phyloP scores from a whole-genome alignment of 2,888 invertebrate species.

The Drosophila trichaetosa region DNA sequence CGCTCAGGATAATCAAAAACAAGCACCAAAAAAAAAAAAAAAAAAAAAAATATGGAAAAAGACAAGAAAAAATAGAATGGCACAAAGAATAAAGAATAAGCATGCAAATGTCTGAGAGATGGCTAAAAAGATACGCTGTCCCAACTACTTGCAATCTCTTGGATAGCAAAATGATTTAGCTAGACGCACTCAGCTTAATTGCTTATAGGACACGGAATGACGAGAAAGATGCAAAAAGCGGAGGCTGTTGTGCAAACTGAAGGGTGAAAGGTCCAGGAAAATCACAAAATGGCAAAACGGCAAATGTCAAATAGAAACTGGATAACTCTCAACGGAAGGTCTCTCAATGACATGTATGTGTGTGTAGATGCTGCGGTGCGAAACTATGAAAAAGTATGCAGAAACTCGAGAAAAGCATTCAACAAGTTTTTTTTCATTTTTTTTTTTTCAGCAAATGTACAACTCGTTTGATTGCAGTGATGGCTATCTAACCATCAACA shows the following conservation, averaged over 20 bases:
- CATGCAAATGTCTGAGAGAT: conserved; percentile 49
- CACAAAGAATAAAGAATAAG: conserved; percentile 65
- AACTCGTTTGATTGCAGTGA: conserved; percentile 18
- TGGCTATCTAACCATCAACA: conserved; percentile 1
- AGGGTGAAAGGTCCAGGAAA: conserved; percentile 4
- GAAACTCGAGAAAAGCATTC: conserved; percentile 10
- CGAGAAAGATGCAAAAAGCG: not conserved
- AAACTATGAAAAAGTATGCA: conserved; percentile 7
- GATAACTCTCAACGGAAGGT: conserved; percentile 6
- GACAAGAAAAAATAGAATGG: conserved; percentile 22
- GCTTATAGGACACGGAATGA: conserved; percentile 31
- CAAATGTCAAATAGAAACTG: conserved; percentile 4
- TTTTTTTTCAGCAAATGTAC: conserved; percentile 9
- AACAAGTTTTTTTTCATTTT: conserved; percentile 9
- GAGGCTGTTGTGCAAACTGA: not conserved
- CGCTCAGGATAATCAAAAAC: not conserved
- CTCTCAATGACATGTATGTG: not conserved
- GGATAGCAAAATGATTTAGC: conserved; percentile 57
- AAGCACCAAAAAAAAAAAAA: not conserved
- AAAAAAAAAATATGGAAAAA: fast-evolving
- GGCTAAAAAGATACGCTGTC: conserved; percentile 12
- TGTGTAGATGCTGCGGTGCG: not conserved
- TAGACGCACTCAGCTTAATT: conserved; percentile 56
- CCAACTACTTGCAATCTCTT: conserved; percentile 18
- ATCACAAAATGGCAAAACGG: conserved; percentile 12